Conservation (phyloP, 2,888 invertebrate species). For the Prenolepis imparis region DNA sequence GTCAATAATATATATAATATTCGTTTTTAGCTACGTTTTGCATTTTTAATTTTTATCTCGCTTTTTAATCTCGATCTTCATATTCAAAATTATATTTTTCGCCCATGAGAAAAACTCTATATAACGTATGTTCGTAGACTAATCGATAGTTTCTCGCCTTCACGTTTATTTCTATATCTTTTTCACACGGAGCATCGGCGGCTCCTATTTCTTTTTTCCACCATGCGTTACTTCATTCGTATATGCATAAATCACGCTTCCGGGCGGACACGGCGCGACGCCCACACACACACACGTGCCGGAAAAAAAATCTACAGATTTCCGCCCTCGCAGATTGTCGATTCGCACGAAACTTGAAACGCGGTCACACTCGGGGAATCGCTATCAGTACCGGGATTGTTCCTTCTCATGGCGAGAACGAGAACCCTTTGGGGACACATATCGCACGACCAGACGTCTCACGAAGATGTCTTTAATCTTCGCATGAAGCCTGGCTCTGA, state of each 20-base stretch:
- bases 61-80: not conserved
- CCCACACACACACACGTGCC: slow-evolving; percentile 69
- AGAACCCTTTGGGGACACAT: slow-evolving; percentile 57
- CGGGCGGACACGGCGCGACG: slow-evolving; percentile 56
- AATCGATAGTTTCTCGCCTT: slow-evolving; percentile 4
- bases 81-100: not conserved
- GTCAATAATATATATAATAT: not conserved
- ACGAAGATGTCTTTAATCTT: slow-evolving; percentile 22
- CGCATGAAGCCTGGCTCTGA: not conserved
- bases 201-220: slow-evolving; percentile 46
- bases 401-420: slow-evolving; percentile 11
- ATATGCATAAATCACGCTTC: slow-evolving; percentile 63
- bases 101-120: not conserved
- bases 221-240: slow-evolving; percentile 46
- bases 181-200: slow-evolving; percentile 48
- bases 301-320: slow-evolving; percentile 60
- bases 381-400: slow-evolving; percentile 54
- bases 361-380: slow-evolving; percentile 44
- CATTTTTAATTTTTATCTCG: not conserved
- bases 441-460: slow-evolving; percentile 27
- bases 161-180: slow-evolving; percentile 49
- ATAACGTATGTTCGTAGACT: not conserved
- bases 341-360: slow-evolving; percentile 52
- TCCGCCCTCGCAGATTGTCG: slow-evolving; percentile 44
- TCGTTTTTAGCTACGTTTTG: not conserved